phyloP scores from a whole-genome alignment of 2,113 vertebrate genomes.

The Poeciliopsis prolifica region DNA sequence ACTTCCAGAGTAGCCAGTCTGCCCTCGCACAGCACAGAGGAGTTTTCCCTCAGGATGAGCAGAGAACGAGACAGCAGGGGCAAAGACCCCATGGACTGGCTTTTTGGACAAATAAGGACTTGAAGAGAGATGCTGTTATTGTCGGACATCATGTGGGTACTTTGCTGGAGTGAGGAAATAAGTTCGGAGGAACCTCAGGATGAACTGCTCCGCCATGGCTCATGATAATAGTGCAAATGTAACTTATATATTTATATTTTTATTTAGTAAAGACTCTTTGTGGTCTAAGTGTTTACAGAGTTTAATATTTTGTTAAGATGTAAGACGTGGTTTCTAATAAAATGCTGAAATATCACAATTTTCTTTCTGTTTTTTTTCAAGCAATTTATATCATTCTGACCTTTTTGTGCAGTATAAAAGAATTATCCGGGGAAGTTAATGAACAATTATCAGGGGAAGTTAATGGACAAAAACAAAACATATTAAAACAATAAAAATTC shows the following conservation, averaged over 20 bases:
- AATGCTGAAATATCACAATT: conserved; percentile 22
- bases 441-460: neutral
- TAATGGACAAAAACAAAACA: neutral
- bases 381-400: neutral
- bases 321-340: conserved; percentile 54
- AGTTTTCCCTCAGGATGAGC: conserved; percentile 56
- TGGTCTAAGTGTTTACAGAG: conserved; percentile 57
- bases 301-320: conserved; percentile 27
- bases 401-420: neutral
- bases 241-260: conserved; percentile 58
- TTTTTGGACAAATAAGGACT: conserved; percentile 76
- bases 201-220: neutral
- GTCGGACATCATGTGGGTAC: conserved; percentile 17
- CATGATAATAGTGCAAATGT: conserved; percentile 15
- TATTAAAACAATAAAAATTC: no score
- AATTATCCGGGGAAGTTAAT: neutral
- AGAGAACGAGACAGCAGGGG: conserved; percentile 62
- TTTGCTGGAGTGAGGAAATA: conserved; percentile 21
- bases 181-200: conserved; percentile 14
- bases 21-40: conserved; percentile 55
- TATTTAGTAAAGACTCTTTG: conserved; percentile 33
- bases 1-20: conserved; percentile 52
- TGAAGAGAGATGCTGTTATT: conserved; percentile 26
- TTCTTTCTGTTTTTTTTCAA: neutral
- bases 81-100: conserved; percentile 82